phyloP scores from a whole-genome alignment of 2,797 vertebrate species.

The Eupleurogrammus muticus region DNA sequence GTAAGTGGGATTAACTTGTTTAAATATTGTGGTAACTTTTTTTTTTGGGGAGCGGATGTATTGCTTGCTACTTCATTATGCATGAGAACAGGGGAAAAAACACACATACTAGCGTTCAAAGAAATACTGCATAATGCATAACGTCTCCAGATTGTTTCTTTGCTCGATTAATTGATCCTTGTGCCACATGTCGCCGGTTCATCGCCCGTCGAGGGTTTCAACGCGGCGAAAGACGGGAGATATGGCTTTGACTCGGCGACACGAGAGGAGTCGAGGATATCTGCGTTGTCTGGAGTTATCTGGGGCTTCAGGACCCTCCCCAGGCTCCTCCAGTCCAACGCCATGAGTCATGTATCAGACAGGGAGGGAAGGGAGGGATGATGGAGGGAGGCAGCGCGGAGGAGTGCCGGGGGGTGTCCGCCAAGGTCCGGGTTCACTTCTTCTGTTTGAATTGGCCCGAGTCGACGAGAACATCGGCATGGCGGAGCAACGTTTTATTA shows the following conservation, averaged over 20 bases:
- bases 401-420: slow-evolving; percentile 44
- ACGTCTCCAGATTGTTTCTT: slow-evolving; percentile 29
- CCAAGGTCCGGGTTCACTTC: slow-evolving; percentile 73
- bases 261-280: slow-evolving; percentile 66
- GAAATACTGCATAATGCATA: slow-evolving; percentile 58
- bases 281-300: slow-evolving; percentile 75
- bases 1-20: slow-evolving; percentile 48
- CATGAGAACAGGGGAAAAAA: slow-evolving; percentile 32
- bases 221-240: slow-evolving; percentile 43
- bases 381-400: slow-evolving; percentile 49
- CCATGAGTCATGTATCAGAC: slow-evolving; percentile 60
- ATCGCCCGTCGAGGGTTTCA: slow-evolving; percentile 13
- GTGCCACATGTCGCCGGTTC: slow-evolving; percentile 13
- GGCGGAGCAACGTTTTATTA: slow-evolving; percentile 29
- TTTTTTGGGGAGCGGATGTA: slow-evolving; percentile 17
- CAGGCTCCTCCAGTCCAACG: slow-evolving; percentile 54
- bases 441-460: slow-evolving; percentile 77
- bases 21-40: slow-evolving; percentile 32
- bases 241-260: slow-evolving; percentile 72
- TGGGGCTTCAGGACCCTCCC: slow-evolving; percentile 65
- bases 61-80: slow-evolving; percentile 45
- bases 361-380: slow-evolving; percentile 56
- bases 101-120: slow-evolving; percentile 39
- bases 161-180: slow-evolving; percentile 57
- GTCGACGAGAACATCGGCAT: slow-evolving; percentile 48